Evolutionary conservation across 1,140 invertebrate species (phyloP).

Genomic region (Aradophagus sp.): DNA sequence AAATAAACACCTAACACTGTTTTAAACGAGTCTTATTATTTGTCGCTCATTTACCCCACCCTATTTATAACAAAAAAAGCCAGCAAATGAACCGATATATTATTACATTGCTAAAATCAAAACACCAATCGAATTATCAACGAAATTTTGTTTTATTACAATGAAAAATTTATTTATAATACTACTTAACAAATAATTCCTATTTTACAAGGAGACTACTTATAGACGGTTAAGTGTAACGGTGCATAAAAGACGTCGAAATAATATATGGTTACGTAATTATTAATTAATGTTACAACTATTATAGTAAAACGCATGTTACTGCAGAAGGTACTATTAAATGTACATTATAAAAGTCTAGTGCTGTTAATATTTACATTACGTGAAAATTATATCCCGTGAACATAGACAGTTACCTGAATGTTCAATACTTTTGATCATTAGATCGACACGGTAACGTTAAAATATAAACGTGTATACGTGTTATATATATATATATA

Average conservation of each 20-base stretch:
- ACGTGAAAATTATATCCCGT: constrained; percentile 35
- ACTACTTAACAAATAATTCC: constrained; percentile 52
- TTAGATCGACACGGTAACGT: constrained; percentile 38
- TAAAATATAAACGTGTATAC: constrained; percentile 28
- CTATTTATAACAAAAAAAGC: too few species aligned
- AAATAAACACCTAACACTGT: constrained; percentile 47
- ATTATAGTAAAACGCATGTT: constrained; percentile 38
- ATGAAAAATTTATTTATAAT: constrained; percentile 55
- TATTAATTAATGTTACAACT: constrained; percentile 25
- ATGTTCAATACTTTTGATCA: constrained; percentile 47
- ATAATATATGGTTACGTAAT: constrained; percentile 34
- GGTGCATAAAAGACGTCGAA: constrained; percentile 54
- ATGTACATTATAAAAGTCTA: constrained; percentile 56
- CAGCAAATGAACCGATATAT: too few species aligned
- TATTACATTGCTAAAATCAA: too few species aligned
- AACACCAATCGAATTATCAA: too few species aligned
- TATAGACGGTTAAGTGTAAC: constrained; percentile 53
- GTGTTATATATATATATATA: constrained; percentile 1
- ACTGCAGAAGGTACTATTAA: constrained; percentile 47
- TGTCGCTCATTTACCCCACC: too few species aligned
- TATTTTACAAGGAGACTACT: constrained; percentile 55
- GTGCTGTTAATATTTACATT: constrained; percentile 48
- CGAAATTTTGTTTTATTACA: too few species aligned
- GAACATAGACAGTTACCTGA: constrained; percentile 21
- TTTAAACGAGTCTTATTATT: constrained; percentile 18